These are phyloP conservation scores for Zingel zingel DNA, from an alignment of 2,113 vertebrate species.

Conservation along the genomic window DNA sequence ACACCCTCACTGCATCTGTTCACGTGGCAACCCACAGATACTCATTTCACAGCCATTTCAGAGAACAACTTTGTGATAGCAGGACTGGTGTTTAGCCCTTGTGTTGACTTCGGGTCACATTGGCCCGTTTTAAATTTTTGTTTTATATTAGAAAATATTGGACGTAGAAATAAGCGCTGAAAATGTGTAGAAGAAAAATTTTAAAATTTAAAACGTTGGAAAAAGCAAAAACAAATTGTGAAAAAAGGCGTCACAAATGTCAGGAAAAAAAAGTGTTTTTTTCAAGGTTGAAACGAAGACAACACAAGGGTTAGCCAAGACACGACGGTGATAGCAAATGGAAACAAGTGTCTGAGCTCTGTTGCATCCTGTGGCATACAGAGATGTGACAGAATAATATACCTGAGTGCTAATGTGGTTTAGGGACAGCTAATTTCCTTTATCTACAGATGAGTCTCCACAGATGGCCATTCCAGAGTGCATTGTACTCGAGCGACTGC, in stretches of 20 bases:
- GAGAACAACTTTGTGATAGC: conserved; percentile 27
- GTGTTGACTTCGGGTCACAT: no score
- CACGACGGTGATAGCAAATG: conserved; percentile 24
- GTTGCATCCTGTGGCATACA: conserved; percentile 19
- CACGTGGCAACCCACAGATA: conserved; percentile 12
- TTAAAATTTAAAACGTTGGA: no score
- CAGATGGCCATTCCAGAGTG: conserved; percentile 18
- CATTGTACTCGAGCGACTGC: background rate
- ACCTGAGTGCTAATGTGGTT: conserved; percentile 39
- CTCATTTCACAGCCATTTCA: conserved; percentile 30
- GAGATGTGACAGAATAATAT: conserved; percentile 15
- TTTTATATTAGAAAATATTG: no score
- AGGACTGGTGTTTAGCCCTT: conserved; percentile 14
- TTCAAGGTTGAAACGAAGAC: no score
- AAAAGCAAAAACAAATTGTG: no score
- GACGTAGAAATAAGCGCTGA: no score
- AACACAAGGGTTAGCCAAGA: no score
- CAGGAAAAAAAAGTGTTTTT: no score
- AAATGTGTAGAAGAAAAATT: no score
- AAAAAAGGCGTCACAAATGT: no score
- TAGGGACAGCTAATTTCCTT: conserved; percentile 26
- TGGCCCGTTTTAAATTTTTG: no score
- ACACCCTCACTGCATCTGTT: conserved; percentile 29
- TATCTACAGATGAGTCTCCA: conserved; percentile 30
- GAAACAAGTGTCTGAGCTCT: conserved; percentile 18